Conservation (phyloP, 2,797 vertebrate genomes). For the Podarcis siculus region DNA sequence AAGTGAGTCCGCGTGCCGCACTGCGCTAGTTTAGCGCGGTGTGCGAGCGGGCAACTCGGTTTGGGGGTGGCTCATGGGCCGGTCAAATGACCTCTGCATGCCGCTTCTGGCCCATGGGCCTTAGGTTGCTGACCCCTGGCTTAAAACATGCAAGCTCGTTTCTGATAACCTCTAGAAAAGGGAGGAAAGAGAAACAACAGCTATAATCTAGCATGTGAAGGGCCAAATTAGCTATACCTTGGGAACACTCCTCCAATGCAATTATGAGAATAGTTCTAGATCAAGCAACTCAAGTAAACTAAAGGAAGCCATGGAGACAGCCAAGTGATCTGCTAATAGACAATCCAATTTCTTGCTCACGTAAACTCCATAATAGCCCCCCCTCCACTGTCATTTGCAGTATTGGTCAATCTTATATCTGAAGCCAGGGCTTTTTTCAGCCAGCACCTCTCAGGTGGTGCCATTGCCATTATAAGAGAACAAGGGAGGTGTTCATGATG, state of each 20-base stretch:
- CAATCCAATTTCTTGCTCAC: background rate
- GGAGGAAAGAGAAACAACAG: background rate
- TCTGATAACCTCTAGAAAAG: background rate
- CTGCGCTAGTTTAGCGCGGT: too few species aligned
- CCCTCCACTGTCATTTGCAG: too few species aligned
- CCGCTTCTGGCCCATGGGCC: too few species aligned
- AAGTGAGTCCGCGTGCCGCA: too few species aligned
- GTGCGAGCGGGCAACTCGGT: too few species aligned
- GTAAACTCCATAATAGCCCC: background rate
- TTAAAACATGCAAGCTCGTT: background rate
- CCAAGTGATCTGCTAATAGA: background rate
- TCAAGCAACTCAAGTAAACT: background rate
- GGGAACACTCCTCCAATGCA: background rate
- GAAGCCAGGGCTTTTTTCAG: too few species aligned
- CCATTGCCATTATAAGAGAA: too few species aligned
- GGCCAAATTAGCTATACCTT: background rate
- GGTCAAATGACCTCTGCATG: too few species aligned
- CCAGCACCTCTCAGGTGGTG: too few species aligned
- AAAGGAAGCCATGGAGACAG: background rate
- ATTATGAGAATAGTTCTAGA: background rate
- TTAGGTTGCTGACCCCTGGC: too few species aligned
- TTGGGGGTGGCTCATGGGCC: fast-evolving
- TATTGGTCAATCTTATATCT: too few species aligned
- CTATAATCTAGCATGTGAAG: background rate
- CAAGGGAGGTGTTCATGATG: too few species aligned